phyloP scores from a whole-genome alignment of 2,888 invertebrate species.

The Nomada hirtipes region DNA sequence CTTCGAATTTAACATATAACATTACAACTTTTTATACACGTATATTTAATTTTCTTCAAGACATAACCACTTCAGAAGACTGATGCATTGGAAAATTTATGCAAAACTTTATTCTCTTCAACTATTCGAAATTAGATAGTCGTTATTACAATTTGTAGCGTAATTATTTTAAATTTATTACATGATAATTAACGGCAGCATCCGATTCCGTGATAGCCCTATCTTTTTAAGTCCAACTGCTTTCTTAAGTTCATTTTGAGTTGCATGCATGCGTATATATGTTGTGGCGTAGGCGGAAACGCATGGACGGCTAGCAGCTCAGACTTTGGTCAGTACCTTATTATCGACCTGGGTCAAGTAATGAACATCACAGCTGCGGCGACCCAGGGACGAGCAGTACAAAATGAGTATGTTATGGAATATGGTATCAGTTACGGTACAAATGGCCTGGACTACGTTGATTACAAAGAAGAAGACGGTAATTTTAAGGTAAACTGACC shows the following conservation, averaged over 20 bases:
- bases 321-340: conserved; percentile 96
- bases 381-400: conserved; percentile 95
- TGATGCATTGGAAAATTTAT: not conserved
- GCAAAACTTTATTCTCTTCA: not conserved
- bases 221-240: conserved; percentile 57
- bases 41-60: not conserved
- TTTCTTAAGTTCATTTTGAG: conserved; percentile 76
- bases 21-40: conserved; percentile 13
- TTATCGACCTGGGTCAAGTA: conserved; percentile 94
- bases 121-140: not conserved
- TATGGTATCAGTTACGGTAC: conserved; percentile 97
- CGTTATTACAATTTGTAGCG: conserved; percentile 4
- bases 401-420: conserved; percentile 96
- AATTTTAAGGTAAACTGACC: conserved; percentile 91
- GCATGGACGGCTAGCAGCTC: conserved; percentile 96
- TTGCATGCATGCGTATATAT: conserved; percentile 82
- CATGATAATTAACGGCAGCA: conserved; percentile 24
- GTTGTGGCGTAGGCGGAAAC: conserved; percentile 90
- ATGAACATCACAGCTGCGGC: conserved; percentile 95
- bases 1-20: conserved; percentile 34
- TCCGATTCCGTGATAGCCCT: conserved; percentile 38
- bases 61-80: not conserved
- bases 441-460: conserved; percentile 95
- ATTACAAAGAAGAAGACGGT: conserved; percentile 95
- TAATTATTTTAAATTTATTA: conserved; percentile 16